Conservation (phyloP, 2,888 invertebrate species). For the Galeruca laticollis region DNA sequence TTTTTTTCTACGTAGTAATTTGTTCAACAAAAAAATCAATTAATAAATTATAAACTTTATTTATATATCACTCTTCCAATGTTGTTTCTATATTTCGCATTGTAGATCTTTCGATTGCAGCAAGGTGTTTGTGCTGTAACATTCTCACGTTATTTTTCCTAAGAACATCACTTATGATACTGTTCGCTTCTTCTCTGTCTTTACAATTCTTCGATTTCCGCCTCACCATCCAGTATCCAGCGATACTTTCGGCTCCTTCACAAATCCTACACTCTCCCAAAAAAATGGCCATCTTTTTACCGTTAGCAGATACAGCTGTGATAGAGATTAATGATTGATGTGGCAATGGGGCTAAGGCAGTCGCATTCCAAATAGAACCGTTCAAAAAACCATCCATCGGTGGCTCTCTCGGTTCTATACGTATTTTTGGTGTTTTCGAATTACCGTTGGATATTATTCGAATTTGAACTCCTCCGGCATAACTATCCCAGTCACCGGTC, state of each 20-base stretch:
- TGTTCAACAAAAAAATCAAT: too few relatives aligned
- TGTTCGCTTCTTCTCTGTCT: conserved; percentile 56
- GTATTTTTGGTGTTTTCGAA: conserved; percentile 20
- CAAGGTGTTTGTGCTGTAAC: conserved; percentile 46
- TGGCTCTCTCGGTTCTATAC: conserved; percentile 42
- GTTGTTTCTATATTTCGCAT: not conserved
- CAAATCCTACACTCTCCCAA: conserved; percentile 63
- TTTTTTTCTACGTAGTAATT: too few relatives aligned
- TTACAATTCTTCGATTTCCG: conserved; percentile 59
- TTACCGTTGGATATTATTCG: conserved; percentile 24
- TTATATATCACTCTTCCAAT: not conserved
- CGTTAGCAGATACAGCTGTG: conserved; percentile 51
- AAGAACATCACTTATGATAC: conserved; percentile 58
- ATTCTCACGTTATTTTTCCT: conserved; percentile 53
- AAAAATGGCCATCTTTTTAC: conserved; percentile 54
- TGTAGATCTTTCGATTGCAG: not conserved
- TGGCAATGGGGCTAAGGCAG: conserved; percentile 55
- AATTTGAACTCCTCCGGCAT: conserved; percentile 43
- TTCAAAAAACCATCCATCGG: conserved; percentile 57
- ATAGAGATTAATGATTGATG: conserved; percentile 57
- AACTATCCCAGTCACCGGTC: conserved; percentile 46
- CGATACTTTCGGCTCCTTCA: conserved; percentile 57
- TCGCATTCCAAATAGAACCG: conserved; percentile 55
- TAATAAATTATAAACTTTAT: not conserved
- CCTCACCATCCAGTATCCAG: conserved; percentile 61